Conservation (phyloP, 2,797 vertebrate species). For the Ceryle rudis region DNA sequence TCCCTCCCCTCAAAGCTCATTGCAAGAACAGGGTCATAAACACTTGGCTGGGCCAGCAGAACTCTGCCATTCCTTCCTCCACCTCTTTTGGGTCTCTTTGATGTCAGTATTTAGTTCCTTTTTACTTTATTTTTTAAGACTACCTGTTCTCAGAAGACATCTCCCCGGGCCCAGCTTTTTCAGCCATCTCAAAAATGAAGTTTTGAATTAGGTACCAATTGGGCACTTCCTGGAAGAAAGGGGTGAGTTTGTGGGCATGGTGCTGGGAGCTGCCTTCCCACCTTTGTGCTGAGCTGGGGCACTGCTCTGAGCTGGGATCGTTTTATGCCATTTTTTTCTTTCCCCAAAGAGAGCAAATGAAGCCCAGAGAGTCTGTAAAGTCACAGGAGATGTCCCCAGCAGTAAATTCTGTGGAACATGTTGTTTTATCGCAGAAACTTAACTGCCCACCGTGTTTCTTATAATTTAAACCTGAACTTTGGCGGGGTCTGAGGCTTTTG, state of each 20-base stretch:
- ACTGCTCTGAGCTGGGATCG: not conserved
- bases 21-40: not conserved
- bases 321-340: not conserved
- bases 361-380: not conserved
- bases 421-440: not conserved
- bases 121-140: too few species aligned
- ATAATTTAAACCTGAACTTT: not conserved
- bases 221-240: not conserved
- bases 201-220: not conserved
- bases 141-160: not conserved
- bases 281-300: not conserved
- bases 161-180: not conserved
- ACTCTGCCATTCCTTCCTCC: not conserved
- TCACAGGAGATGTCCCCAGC: not conserved
- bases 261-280: not conserved
- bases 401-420: not conserved
- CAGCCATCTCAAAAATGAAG: not conserved
- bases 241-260: rapidly evolving
- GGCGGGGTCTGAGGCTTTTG: not conserved
- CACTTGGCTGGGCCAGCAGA: rapidly evolving
- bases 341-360: not conserved
- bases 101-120: not conserved
- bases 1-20: not conserved
- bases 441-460: not conserved
- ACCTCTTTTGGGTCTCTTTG: rapidly evolving